A percentile compares a stretch with the other conserved stretches of the same genome.
Conservation (phyloP, 2,113 vertebrate species). For the Hypanus sabinus region DNA sequence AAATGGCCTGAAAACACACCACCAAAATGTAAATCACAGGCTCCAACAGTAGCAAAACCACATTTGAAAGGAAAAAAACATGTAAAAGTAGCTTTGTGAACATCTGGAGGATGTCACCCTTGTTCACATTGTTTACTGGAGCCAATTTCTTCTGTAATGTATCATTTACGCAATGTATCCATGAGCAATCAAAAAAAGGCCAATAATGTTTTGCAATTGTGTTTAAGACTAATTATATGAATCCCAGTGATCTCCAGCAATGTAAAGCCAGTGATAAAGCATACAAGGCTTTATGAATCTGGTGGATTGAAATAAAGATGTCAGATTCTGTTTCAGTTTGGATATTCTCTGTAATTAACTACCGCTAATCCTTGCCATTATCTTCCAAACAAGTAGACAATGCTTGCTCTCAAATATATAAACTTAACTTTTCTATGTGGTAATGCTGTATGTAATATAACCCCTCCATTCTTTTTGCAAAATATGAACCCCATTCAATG, state of each 20-base stretch:
- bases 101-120: too few relatives aligned
- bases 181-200: conserved; percentile 16
- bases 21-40: too few relatives aligned
- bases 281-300: neutral
- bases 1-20: too few relatives aligned
- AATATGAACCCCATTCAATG: neutral
- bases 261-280: neutral
- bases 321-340: too few relatives aligned
- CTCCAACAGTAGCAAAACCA: too few relatives aligned
- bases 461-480: neutral
- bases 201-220: neutral
- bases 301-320: too few relatives aligned
- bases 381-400: neutral
- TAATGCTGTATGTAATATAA: neutral
- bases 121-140: too few relatives aligned
- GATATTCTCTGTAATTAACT: neutral
- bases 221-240: neutral
- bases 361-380: neutral
- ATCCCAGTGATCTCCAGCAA: too few relatives aligned
- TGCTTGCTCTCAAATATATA: neutral
- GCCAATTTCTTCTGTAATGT: too few relatives aligned
- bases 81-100: too few relatives aligned
- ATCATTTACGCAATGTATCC: too few relatives aligned
- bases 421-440: neutral
- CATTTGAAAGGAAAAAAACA: too few relatives aligned